A percentile compares a stretch with the other conserved stretches of the same genome.
Evolutionary conservation across 1,140 invertebrate genomes (phyloP).

Genomic region (Cephus cinctus): DNA sequence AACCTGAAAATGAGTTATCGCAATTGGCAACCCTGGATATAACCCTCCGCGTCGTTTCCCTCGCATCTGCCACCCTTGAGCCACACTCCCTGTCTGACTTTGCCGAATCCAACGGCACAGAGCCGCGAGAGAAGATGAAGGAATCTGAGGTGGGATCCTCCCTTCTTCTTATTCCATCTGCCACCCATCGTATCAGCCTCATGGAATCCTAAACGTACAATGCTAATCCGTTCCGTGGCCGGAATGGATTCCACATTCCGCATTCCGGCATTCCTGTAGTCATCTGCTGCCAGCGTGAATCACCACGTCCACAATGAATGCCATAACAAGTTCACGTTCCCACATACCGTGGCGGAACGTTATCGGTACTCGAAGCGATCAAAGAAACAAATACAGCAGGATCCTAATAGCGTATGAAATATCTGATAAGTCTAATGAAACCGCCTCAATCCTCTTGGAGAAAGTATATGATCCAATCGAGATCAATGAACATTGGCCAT

Average conservation of each 20-base stretch:
- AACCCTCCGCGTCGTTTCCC: not conserved
- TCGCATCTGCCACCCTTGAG: slow-evolving; percentile 16
- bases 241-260: no score
- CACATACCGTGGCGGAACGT: no score
- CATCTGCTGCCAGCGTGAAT: no score
- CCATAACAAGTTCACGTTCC: no score
- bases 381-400: no score
- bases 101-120: slow-evolving; percentile 13
- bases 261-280: no score
- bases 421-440: no score
- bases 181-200: slow-evolving; percentile 26
- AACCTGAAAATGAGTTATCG: slow-evolving; percentile 18
- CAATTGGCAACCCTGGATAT: slow-evolving; percentile 9
- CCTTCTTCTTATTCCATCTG: slow-evolving; percentile 27
- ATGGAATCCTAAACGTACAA: slow-evolving; percentile 21
- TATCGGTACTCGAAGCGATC: no score
- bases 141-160: slow-evolving; percentile 14
- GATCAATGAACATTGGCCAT: slow-evolving; percentile 3
- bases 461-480: slow-evolving; percentile 20
- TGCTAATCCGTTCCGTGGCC: no score
- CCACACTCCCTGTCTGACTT: not conserved
- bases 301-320: no score
- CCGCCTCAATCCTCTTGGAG: slow-evolving; percentile 18
- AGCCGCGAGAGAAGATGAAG: not conserved
- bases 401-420: no score